A percentile compares a stretch with the other conserved stretches of the same genome.
These are phyloP conservation scores for Micoletzkya japonica DNA, from an alignment of 2,888 invertebrate species.

Conservation along the genomic window DNA sequence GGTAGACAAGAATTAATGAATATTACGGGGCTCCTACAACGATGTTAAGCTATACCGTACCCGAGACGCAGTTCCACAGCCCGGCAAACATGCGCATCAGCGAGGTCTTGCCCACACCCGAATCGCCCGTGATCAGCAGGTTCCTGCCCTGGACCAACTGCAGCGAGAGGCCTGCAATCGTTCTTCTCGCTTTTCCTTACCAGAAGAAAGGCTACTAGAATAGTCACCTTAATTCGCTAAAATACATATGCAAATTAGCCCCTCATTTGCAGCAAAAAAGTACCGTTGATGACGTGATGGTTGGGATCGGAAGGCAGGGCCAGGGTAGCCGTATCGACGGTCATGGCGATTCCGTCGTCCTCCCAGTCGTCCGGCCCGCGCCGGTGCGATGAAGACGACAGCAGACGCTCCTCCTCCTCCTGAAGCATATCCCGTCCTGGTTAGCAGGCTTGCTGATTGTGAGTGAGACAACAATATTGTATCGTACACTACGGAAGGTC, in stretches of 20 bases:
- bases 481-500: not conserved
- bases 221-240: not conserved
- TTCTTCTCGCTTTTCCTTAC: not conserved
- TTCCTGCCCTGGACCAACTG: constrained; percentile 66
- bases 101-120: constrained; percentile 89
- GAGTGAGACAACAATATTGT: not conserved
- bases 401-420: constrained; percentile 15
- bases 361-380: constrained; percentile 50
- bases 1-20: too few species aligned
- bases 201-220: not conserved
- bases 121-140: constrained; percentile 88
- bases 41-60: constrained; percentile 34
- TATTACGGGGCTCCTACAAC: not conserved
- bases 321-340: constrained; percentile 54
- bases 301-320: constrained; percentile 52
- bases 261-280: constrained; percentile 11
- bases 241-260: not conserved
- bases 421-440: not conserved
- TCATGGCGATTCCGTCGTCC: constrained; percentile 59
- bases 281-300: constrained; percentile 46
- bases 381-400: not conserved
- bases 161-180: constrained; percentile 66
- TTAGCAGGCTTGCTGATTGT: not conserved
- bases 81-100: constrained; percentile 90
- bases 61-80: constrained; percentile 80